Evolutionary conservation across 2,113 vertebrate species (phyloP).

Genomic region (Numida meleagris): DNA sequence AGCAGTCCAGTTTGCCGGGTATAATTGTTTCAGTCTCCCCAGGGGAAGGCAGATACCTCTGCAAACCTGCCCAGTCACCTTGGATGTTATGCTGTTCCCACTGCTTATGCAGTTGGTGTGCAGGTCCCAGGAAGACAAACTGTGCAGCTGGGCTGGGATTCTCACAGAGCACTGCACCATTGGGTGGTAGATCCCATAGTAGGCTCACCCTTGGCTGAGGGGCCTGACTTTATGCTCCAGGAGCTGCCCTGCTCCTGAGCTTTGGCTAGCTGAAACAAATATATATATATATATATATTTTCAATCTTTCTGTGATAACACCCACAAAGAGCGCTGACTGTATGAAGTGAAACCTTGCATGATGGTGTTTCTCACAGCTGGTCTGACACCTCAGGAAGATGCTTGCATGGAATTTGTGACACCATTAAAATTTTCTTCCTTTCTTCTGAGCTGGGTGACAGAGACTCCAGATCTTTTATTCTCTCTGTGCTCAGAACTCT

Average conservation of each 20-base stretch:
- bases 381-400: background rate
- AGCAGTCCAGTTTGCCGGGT: background rate
- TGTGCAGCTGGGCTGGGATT: background rate
- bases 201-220: too few relatives aligned
- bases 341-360: background rate
- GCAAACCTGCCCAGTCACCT: slow-evolving; percentile 33
- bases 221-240: too few relatives aligned
- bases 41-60: background rate
- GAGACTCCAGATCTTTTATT: background rate
- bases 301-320: background rate
- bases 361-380: background rate
- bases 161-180: rapidly evolving
- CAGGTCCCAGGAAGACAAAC: background rate
- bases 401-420: background rate
- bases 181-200: rapidly evolving
- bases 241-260: too few relatives aligned
- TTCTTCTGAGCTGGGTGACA: background rate
- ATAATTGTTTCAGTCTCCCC: background rate
- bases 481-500: background rate
- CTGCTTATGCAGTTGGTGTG: background rate
- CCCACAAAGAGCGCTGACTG: background rate
- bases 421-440: background rate
- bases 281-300: background rate
- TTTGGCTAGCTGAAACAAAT: background rate
- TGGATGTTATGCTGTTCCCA: background rate